Base-by-base conservation (phyloP, 2,797 vertebrate species). In the Cygnus olor region DNA sequence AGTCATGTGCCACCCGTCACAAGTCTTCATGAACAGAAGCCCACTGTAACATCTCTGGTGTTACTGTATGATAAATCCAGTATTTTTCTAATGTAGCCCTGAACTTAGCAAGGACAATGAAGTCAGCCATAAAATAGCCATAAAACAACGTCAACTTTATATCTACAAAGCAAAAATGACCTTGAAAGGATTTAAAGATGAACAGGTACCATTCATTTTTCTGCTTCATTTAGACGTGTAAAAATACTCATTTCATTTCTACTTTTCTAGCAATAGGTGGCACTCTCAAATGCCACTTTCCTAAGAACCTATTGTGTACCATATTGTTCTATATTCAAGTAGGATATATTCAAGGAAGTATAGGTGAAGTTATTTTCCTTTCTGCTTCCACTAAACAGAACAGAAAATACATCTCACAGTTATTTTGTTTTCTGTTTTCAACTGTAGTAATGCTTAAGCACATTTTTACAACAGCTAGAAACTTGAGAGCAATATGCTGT, bases 261-360 rank as follows among this genome's bases (percentile, higher is more conserved):
- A 69, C 76, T 82, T 91, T 91, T 90, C 83, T 57, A 93, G 93
- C 94, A 95, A 95, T 94, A 97, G 93, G 91, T 95, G 93, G 94
- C 96, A 96, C 95, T 89, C 77, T 89, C 85, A 95, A 96, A 94
- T 95, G 72, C 25, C 61, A 82, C 78, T 90, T 96, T 32, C 10
- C 1, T 27, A 54, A 85, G 45, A 8, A 38, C 34, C 71, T 66
- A 22, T 14, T 34, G 53, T 24, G 68, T 56, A 90, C 91, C 83
- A 56, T 20, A n/a, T 65, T 22, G 0, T 38, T 65, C 68, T 71
- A 32, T 4, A 73, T 45, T 84, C 68, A 68, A 94, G 83, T 65
- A 72, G 60, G 91, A 93, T 80, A 94, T 79, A 85, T 88, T 70
- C 74, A 85, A 54, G 65, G 61, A 89, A 89, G 90, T 5, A 2